Base-by-base conservation (phyloP, 2,797 vertebrate species). In the Syngnathus rostellatus region DNA sequence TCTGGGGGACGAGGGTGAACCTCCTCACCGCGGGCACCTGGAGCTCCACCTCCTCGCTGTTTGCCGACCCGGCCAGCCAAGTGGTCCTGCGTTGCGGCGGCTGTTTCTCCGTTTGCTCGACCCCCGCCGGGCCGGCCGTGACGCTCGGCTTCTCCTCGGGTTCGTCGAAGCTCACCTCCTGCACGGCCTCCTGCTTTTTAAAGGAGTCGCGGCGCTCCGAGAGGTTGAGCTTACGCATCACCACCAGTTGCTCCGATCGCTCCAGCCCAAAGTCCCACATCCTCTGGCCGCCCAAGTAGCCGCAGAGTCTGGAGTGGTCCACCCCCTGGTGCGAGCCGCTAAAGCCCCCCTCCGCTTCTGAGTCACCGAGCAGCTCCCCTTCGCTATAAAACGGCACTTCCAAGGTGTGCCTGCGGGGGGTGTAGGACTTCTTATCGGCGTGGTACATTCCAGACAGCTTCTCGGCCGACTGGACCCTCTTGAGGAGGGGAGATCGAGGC, bases 111-210 rank as follows among this genome's bases (percentile, higher is more conserved):
- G 57, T 37, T 16, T 69, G 67, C 1, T 72, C 60, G 25, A 54
- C 66, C 23, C 38, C 38, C 69, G 2, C 31, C 31, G 76, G 57
- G 3, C 75, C 72, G 48, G 19, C 78, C 72, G 46, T 54, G 2
- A 72, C 70, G 66, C 68, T 37, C 19, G 63, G 60, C 70, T 90
- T 90, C 73, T 92, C 87, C 59, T 95, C 94, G 0, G 92, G 93
- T 70, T 98, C 97, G 0, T 98, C 97, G 0, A 99, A 97, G 85
- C 96, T 99, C 77, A 98, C 95, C 84, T 99, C 97, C 81, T 98
- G 95, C 41, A 98, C 96, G 0, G 96, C 96, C 78, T 99, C 95
- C 76, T 99, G 97, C 81, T 98, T 99, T 86, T 98, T 98, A 76
- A 99, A 98, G 59, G 96, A 99, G 88, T 99, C 96, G 0, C 96